These are phyloP conservation scores for Tetraodon nigroviridis DNA, from an alignment of 2,113 vertebrate genomes.

Conservation along the genomic window DNA sequence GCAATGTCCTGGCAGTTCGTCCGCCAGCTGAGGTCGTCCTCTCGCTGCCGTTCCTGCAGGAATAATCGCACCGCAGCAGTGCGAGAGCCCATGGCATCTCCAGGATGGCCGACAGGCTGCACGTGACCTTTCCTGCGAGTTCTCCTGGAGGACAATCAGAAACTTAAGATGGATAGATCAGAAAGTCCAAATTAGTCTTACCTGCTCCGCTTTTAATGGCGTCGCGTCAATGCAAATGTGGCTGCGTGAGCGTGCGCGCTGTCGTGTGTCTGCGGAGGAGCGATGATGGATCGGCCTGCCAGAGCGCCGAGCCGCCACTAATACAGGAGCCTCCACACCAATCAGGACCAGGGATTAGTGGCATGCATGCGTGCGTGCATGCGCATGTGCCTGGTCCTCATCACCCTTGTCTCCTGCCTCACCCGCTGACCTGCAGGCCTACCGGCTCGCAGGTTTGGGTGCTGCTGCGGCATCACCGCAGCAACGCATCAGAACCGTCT, in stretches of 20 bases:
- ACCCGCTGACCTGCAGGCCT: slow-evolving; percentile 37
- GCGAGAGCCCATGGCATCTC: slow-evolving; percentile 40
- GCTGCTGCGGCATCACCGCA: no score
- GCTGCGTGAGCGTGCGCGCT: slow-evolving; percentile 44
- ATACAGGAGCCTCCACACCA: slow-evolving; percentile 42
- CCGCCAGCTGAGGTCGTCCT: no score
- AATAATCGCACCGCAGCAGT: no score
- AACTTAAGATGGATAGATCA: slow-evolving; percentile 55
- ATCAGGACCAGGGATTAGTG: slow-evolving; percentile 41
- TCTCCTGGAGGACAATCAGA: slow-evolving; percentile 50
- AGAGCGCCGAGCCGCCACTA: slow-evolving; percentile 52
- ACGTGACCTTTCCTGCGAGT: slow-evolving; percentile 57
- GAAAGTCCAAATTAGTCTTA: slow-evolving; percentile 58
- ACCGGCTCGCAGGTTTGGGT: no score
- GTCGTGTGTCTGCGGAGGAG: slow-evolving; percentile 47
- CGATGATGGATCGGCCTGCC: slow-evolving; percentile 68
- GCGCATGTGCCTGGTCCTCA: slow-evolving; percentile 54
- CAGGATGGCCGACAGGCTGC: slow-evolving; percentile 40
- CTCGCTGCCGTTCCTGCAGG: no score
- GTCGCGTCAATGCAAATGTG: slow-evolving; percentile 63
- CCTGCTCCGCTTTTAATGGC: slow-evolving; percentile 63
- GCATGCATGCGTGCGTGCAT: slow-evolving; percentile 14
- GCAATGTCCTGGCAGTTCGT: no score
- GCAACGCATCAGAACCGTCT: not conserved
- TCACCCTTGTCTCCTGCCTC: slow-evolving; percentile 53